Base-by-base conservation (phyloP, 1,140 invertebrate genomes). In the Achatina immaculata region DNA sequence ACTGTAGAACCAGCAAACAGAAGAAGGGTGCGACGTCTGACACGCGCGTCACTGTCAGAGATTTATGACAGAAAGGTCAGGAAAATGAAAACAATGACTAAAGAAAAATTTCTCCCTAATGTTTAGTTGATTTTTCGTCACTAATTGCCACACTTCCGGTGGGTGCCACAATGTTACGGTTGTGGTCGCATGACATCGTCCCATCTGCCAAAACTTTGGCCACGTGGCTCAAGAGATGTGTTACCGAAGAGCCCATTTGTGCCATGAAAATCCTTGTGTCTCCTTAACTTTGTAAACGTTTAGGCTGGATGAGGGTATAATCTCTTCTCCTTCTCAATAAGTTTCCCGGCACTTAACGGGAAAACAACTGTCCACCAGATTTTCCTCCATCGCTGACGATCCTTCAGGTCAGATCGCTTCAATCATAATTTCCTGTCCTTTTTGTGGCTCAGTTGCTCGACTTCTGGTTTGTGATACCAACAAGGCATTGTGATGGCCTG, bases 281-380 rank as follows among this genome's bases (percentile, higher is more conserved):
- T n/a, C n/a, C n/a, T n/a, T n/a, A n/a, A n/a, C n/a, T n/a, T n/a
- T n/a, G n/a, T n/a, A n/a, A n/a, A n/a, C n/a, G n/a, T n/a, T n/a
- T n/a, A n/a, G n/a, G n/a, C n/a, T n/a, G n/a, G n/a, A n/a, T n/a
- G n/a, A 28, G 1, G n/a, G 31, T 4, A 28, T 34, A 62, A 62
- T 62, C 58, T 62, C 31, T 62, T 31, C 58, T 31, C 58, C n/a
- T 16, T 28, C 28, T 62, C 58, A 62, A 62, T 62, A 62, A 31
- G 11, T 31, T 21, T 34, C 31, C 28, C 58, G 31, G 58, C 28
- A 62, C 28, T 62, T 62, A 62, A 31, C n/a, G 4, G 7, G 58
- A 62, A 62, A 62, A 62, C 58, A 62, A 62, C 58, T 62, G 58
- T 62, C 58, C n/a, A 62, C 58, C 58, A 28, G n/a, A 62, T 62